A percentile compares a stretch with the other conserved stretches of the same genome.
These are phyloP conservation scores for Tachysurus vachellii DNA, from an alignment of 2,113 vertebrate genomes.

Conservation along the genomic window DNA sequence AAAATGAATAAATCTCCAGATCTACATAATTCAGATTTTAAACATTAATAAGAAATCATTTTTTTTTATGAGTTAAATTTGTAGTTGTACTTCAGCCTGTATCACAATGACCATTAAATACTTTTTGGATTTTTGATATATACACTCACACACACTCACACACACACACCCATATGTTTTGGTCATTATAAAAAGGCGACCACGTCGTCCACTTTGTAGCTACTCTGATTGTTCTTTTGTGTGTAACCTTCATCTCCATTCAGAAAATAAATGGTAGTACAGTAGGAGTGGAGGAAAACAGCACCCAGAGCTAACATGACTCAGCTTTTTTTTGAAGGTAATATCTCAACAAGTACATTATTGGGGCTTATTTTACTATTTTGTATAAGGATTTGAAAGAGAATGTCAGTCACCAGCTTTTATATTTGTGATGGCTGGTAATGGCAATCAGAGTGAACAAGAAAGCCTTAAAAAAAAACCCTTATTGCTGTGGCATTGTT, in stretches of 20 bases:
- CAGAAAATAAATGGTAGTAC: background rate
- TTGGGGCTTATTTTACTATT: background rate
- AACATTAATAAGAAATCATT: background rate
- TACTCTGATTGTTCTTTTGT: background rate
- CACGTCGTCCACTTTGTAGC: no score
- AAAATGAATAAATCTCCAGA: background rate
- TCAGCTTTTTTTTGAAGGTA: background rate
- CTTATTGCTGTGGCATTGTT: background rate
- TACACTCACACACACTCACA: no score
- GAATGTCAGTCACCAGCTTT: no score
- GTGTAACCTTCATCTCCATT: background rate
- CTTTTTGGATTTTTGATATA: no score
- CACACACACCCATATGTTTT: no score
- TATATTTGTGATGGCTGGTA: background rate
- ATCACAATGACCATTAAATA: no score
- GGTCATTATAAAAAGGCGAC: background rate
- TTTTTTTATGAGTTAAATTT: no score
- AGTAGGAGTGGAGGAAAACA: background rate
- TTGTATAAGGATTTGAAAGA: no score
- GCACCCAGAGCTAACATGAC: background rate
- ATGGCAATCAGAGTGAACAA: background rate
- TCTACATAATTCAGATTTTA: background rate
- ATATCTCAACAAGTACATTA: background rate
- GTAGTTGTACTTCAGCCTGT: no score
- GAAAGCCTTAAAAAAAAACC: background rate